Evolutionary conservation across 1,140 invertebrate species (phyloP), one percentile per base, ranked within the genome.

Genomic region (Leptinotarsa texana): DNA sequence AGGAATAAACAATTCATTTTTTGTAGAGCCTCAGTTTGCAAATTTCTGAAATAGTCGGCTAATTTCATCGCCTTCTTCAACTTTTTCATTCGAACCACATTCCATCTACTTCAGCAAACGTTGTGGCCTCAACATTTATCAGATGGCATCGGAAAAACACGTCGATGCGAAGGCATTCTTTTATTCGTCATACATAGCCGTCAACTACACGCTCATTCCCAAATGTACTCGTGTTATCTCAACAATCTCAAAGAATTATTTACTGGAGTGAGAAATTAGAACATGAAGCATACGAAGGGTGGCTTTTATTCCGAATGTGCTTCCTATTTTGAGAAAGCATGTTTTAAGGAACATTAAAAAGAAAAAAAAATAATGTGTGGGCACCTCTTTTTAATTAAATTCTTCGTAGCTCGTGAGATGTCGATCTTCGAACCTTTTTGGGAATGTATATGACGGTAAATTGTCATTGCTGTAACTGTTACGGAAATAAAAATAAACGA

Each of bases 191-290:
- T 63, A 72, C 27, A 63, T 72, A 33, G 22, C 15, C 24, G 24
- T 62, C 51, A 63, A 62, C 15, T 63, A 18, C 61, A 72, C 21
- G 48, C 69, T 22, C 51, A 68, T 42, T 42, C 27, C n/a, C 27
- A 27, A 68, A 68, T 68, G 33, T 47, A n/a, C 57, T 33, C 49
- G 70, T 72, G 42, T 72, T 72, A 72, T 72, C 22, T 62, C 8
- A 63, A 24, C 70, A 72, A 72, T 72, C 33, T 72, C 51, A 72
- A 63, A 48, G 69, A 70, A 72, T 62, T 72, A 72, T 72, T 47
- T 72, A 24, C 66, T 68, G 66, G 33, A 68, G 66, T 68, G 66
- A 68, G n/a, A 68, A 68, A 68, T 68, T 68, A 68, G 66, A 68
- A 17, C 66, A 47, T 42, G 66, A n/a, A 42, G 66, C 66, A n/a